Base-by-base conservation (phyloP, 2,113 vertebrate species). In the Anseranas semipalmata region DNA sequence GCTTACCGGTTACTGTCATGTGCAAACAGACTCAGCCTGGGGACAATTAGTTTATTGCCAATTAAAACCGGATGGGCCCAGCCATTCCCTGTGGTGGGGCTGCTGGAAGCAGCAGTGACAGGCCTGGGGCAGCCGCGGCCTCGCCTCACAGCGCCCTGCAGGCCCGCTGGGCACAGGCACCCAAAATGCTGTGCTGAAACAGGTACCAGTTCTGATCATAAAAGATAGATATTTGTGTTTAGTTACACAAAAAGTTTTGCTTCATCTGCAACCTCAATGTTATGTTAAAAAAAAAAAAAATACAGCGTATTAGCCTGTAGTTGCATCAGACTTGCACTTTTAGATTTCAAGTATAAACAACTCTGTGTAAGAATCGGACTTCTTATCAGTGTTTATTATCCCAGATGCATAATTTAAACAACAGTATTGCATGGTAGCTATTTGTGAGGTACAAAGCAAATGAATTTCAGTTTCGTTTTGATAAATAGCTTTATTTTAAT, bases 141-240 rank as follows among this genome's bases (percentile, higher is more conserved):
- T 10, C 30, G 2, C 43, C 53, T 18, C 60, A 32, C 46, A 10
- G 46, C 4, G n/a, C 11, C n/a, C 32, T 6, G 59, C 37, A 4
- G 45, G 39, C 45, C 13, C 0, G 0, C n/a, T 3, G 17, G 2
- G 2, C 20, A 2, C 1, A 0, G 2, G 8, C n/a, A 35, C 30
- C 16, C 11, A 7, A 48, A 75, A 24, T 30, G 7, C 0, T 8
- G 10, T 1, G 2, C 30, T 62, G 5, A 75, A 75, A 25, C 32
- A 14, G 20, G 56, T 28, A 43, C 6, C 12, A 14, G 33, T 71
- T 82, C 22, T 75, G 17, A 33, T 28, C 32, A 5, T 7, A 14
- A n/a, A 43, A 52, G 8, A 1, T 39, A 35, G 17, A 33, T 18
- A 1, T 4, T 5, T 9, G 17, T 24, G 14, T 18, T 45, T 65